phyloP scores from a whole-genome alignment of 2,797 vertebrate species.

The Ctenosaura bakeri region DNA sequence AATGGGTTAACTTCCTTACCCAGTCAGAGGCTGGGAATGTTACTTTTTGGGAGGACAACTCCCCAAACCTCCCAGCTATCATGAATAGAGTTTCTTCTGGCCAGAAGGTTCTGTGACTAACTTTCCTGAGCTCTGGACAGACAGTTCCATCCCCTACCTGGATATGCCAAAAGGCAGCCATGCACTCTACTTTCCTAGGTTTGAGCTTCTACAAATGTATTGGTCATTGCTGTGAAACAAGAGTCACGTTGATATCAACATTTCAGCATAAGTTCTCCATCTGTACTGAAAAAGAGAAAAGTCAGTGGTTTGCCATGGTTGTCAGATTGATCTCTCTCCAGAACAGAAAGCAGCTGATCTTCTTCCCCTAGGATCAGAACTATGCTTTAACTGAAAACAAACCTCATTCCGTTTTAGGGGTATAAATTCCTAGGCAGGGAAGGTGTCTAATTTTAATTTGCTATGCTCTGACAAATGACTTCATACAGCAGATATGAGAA shows the following conservation, averaged over 20 bases:
- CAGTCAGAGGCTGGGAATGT: too few species aligned
- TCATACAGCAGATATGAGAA: conserved; percentile 61
- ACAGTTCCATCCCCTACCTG: too few species aligned
- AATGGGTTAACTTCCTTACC: not conserved
- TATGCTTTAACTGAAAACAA: conserved; percentile 40
- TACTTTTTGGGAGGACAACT: too few species aligned
- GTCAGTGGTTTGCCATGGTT: conserved; percentile 51
- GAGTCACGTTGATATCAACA: not conserved
- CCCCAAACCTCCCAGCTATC: too few species aligned
- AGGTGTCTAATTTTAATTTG: conserved; percentile 71
- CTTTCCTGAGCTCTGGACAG: too few species aligned
- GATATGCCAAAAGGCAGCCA: not conserved
- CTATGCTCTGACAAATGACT: conserved; percentile 67
- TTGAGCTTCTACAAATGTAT: not conserved
- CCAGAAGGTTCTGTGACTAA: too few species aligned
- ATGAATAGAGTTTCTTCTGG: too few species aligned
- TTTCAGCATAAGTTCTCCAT: conserved; percentile 30
- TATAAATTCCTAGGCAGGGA: conserved; percentile 58
- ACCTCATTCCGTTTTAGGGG: conserved; percentile 39
- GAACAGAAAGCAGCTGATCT: conserved; percentile 42
- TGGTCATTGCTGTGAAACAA: conserved; percentile 4
- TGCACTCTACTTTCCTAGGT: not conserved
- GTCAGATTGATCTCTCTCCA: conserved; percentile 51
- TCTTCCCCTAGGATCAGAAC: conserved; percentile 44
- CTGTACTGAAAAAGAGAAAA: conserved; percentile 25